Percentiles rank a stretch among this genome's conserved stretches.
Evolutionary conservation across 2,888 invertebrate genomes (phyloP).

Genomic region (Platerodrilus igneus): DNA sequence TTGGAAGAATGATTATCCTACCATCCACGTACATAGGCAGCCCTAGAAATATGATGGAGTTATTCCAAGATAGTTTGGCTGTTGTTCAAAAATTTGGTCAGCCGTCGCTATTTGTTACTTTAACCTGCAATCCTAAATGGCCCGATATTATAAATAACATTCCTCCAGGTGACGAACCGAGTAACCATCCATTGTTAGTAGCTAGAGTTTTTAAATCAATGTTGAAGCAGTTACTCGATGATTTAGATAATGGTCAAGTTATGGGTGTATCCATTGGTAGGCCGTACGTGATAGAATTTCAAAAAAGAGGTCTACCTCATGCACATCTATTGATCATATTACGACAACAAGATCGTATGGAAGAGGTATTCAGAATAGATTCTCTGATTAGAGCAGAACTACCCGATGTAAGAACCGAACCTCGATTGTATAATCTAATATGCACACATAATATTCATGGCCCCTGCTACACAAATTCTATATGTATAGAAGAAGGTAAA

Average conservation of each 20-base stretch:
- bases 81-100: slow-evolving; percentile 42
- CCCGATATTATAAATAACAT: slow-evolving; percentile 40
- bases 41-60: slow-evolving; percentile 39
- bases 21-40: slow-evolving; percentile 18
- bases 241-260: slow-evolving; percentile 9
- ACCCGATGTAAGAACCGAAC: slow-evolving; percentile 32
- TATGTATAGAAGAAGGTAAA: slow-evolving; percentile 1
- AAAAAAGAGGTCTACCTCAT: slow-evolving; percentile 24
- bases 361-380: slow-evolving; percentile 1
- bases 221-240: slow-evolving; percentile 14
- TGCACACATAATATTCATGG: slow-evolving; percentile 24
- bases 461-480: not conserved
- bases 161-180: slow-evolving; percentile 27
- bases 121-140: slow-evolving; percentile 47
- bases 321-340: slow-evolving; percentile 1
- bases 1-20: slow-evolving; percentile 34
- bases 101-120: slow-evolving; percentile 41
- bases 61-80: slow-evolving; percentile 46
- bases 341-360: not conserved
- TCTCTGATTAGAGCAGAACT: slow-evolving; percentile 31
- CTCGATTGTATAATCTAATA: slow-evolving; percentile 34
- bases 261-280: slow-evolving; percentile 14
- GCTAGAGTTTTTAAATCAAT: slow-evolving; percentile 20
- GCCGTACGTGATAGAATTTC: slow-evolving; percentile 26
- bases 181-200: slow-evolving; percentile 40